phyloP scores from a whole-genome alignment of 2,888 invertebrate genomes.

The Microctonus hyperodae region DNA sequence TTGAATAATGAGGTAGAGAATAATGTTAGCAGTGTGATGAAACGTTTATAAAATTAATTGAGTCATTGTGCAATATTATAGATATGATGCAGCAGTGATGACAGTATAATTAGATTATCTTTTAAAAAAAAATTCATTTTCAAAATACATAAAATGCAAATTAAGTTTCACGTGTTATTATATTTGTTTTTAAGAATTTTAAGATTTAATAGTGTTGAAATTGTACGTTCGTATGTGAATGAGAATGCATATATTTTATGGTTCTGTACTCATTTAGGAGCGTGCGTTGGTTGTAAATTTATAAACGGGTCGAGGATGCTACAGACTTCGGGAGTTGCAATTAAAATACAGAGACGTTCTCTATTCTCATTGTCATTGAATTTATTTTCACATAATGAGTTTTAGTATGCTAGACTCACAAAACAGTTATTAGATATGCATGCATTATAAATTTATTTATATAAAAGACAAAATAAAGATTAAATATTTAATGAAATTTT shows the following conservation, averaged over 20 bases:
- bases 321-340: conserved; percentile 14
- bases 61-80: background rate
- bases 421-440: background rate
- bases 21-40: background rate
- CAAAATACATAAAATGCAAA: background rate
- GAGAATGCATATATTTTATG: background rate
- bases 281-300: conserved; percentile 12
- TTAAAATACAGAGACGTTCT: conserved; percentile 13
- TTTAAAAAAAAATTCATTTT: too few relatives aligned
- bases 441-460: background rate
- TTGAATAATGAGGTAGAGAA: background rate
- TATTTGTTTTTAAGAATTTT: background rate
- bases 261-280: background rate
- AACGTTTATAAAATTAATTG: background rate
- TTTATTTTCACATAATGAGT: background rate
- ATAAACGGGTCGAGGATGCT: conserved; percentile 19
- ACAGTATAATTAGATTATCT: background rate
- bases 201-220: background rate
- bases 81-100: background rate
- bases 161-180: background rate
- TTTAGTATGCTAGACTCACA: background rate
- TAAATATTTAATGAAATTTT: background rate
- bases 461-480: background rate
- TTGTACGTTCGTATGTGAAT: background rate
- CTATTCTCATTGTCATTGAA: background rate